Evolutionary conservation across 2,888 invertebrate genomes (phyloP), one percentile per base, ranked within the genome.

Genomic region (Gasteruption jaculator): DNA sequence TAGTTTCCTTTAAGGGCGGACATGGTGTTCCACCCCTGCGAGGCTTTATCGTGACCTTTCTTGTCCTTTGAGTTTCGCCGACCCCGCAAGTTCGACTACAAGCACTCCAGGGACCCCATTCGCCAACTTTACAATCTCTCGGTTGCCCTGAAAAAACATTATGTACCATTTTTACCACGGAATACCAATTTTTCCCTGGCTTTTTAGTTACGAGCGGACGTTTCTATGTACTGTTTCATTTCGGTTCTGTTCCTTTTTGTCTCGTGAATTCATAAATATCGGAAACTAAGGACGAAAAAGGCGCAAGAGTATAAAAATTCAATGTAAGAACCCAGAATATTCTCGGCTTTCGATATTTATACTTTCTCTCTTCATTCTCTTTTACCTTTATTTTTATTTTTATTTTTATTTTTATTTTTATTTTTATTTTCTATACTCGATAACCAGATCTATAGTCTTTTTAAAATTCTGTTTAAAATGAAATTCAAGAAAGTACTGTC

Each of bases 1-100:
- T 83, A 12, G 88, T 87, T 64, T 91, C 86, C 50, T 84, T 79
- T 40, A 91, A 78, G 8, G 89, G 85, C 5, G 90, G 90, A 74
- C 94, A 94, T 5, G 83, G 77, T 19, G 80, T 76, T 7, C 93
- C 93, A 10, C 89, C 90, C 10, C 87, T 77, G 46, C 86, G 77
- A 40, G 88, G 83, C 56, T 86, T 83, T 57, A 85, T 83, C 52
- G 85, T 72, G 41, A 93, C 81, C 56, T 83, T 81, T 48, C 92
- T 79, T 54, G 82, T 82, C 57, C 93, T 81, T 68, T 84, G 78
- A 71, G 87, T 88, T 61, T 90, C 87, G 16, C 94, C 93, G 47
- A 92, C 91, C 50, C 91, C 91, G 65, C 93, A 91, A 38, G 86
- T 84, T 63, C 86, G 85, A 72, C 85, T 88, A 75, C 94, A 94